Base-by-base conservation (phyloP, 2,113 vertebrate genomes). In the Henicopernis longicauda region DNA sequence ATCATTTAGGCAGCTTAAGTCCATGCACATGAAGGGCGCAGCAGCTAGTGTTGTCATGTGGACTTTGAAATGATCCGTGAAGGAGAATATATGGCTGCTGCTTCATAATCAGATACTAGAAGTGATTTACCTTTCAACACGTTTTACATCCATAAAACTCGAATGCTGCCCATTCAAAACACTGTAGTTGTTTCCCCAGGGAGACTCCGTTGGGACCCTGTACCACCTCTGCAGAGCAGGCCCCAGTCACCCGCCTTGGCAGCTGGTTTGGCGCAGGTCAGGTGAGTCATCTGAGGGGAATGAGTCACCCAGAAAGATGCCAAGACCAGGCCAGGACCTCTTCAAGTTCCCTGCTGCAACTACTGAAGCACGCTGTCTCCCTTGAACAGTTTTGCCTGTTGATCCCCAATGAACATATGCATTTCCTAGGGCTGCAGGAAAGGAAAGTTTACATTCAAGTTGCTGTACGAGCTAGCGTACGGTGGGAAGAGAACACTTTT, bases 1-100 rank as follows among this genome's bases (percentile, higher is more conserved):
- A 80, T 89, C 82, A 38, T 98, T 97, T 94, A 96, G 92, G 85
- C 88, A 96, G 95, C 91, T 87, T 95, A 87, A 77, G 47, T 73
- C 96, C 73, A 77, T 67, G 89, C 78, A 84, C 15, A 58, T 82
- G 93, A 97, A 97, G 91, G 95, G 70, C 95, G 83, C 52, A 62
- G 26, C 49, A 86, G 62, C 71, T 63, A 88, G 54, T 52, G 55
- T 36, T 62, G 71, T 82, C 84, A 38, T 45, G 84, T 40, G 77
- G 73, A 73, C 77, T 70, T 91, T 90, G 93, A 97, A 94, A 88
- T 49, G 50, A 94, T 89, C 88, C 73, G 36, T 93, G 91, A 96
- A 94, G 70, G 93, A 83, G 44, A 38, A 71, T 91, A 90, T 66
- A 82, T 61, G 88, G 57, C 34, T 50, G 38, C 47, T 85, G 50